Base-by-base conservation (phyloP, 2,113 vertebrate species). In the Triplophysa siluroides region DNA sequence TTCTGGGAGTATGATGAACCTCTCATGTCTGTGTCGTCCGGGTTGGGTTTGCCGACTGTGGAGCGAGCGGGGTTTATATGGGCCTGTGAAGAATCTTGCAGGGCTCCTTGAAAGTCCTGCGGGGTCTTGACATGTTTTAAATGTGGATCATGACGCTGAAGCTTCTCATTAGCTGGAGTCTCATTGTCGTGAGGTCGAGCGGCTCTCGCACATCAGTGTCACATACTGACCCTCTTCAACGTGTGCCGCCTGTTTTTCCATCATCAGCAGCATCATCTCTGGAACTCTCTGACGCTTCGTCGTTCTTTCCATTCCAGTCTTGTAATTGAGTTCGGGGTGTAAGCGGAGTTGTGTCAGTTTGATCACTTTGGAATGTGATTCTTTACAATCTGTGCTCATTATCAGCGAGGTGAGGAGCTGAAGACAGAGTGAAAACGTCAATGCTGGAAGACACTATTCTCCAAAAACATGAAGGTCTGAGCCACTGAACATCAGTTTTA, bases 1-100 rank as follows among this genome's bases (percentile, higher is more conserved):
- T 93, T 94, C 86, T 93, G 92, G 43, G 87, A 88, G 75, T 91
- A 93, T 11, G 92, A 91, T 0, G 89, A 74, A 21, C 90, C 91
- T 83, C 92, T 94, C 93, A 95, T 94, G 47, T 75, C 89, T 58
- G 45, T 10, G 6, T 47, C 62, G 18, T 62, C 62, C 10, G 63
- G 43, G 16, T 66, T 3, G 33, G 78, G 50, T 71, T 33, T 69
- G 78, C 61, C 43, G 45, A 69, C 61, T 38, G 56, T 45, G 56
- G 24, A 87, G 79, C 86, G 69, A 78, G 73, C 81, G 76, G 81
- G 14, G 73, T 65, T 80, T 0, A 70, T 94, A 94, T 92, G 81
- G 58, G 8, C 73, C 83, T 13, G 16, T 23, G 78, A 89, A 88
- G 90, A 89, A 91, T 94, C 80, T 93, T 77, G 73, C 91, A 86